Conservation (phyloP, 1,140 invertebrate genomes). For the Harpegnathos saltator region DNA sequence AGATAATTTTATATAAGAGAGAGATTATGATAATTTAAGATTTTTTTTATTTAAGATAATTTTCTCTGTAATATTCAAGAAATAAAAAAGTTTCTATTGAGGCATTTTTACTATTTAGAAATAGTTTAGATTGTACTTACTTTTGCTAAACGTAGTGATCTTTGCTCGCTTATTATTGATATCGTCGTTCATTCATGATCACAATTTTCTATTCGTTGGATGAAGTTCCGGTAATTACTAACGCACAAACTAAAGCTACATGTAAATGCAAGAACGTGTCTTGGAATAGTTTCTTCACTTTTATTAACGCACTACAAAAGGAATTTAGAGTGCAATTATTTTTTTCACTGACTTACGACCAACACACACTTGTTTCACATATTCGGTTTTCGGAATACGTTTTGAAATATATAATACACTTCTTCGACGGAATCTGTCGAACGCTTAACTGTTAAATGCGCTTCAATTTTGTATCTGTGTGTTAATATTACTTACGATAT, state of each 20-base stretch:
- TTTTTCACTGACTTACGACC: neutral
- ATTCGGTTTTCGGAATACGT: conserved; percentile 18
- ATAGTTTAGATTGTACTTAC: conserved; percentile 15
- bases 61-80: too few species aligned
- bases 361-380: neutral
- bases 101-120: neutral
- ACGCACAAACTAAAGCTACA: neutral
- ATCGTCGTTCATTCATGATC: conserved; percentile 18
- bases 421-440: neutral
- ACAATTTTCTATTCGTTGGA: neutral
- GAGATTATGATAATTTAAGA: too few species aligned
- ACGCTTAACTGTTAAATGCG: neutral
- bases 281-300: conserved; percentile 4
- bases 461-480: neutral
- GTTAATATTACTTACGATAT: conserved; percentile 16
- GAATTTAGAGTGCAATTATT: neutral
- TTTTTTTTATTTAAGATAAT: too few species aligned
- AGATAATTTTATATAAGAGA: too few species aligned
- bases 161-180: neutral
- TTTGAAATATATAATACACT: neutral
- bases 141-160: neutral
- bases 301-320: conserved; percentile 3
- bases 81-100: neutral
- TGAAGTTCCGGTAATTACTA: neutral
- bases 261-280: neutral